These are phyloP conservation scores for Pseudochaenichthys georgianus DNA, from an alignment of 2,797 vertebrate genomes.

Conservation along the genomic window DNA sequence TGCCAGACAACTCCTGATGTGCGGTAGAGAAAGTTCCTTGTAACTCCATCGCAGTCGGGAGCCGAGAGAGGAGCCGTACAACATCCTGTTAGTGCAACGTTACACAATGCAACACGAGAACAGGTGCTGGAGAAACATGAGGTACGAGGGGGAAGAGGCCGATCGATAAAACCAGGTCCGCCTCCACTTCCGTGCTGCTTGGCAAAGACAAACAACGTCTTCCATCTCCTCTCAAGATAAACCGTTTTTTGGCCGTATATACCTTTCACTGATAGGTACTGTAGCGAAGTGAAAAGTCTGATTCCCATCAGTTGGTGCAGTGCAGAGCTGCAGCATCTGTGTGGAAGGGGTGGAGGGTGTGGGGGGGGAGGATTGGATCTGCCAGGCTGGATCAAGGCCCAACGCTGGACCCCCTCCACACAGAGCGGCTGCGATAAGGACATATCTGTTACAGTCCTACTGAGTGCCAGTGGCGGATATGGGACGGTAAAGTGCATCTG, in stretches of 20 bases:
- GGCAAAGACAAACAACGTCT: constrained; percentile 62
- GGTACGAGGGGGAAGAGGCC: constrained; percentile 40
- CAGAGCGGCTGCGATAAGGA: constrained; percentile 60
- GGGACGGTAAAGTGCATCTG: constrained; percentile 66
- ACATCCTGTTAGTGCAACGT: constrained; percentile 42
- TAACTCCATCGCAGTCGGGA: constrained; percentile 14
- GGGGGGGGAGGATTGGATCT: constrained; percentile 35
- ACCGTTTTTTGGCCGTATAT: constrained; percentile 54
- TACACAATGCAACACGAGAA: constrained; percentile 52
- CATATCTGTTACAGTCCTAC: constrained; percentile 61
- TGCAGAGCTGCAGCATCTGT: constrained; percentile 68
- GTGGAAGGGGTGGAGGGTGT: constrained; percentile 26
- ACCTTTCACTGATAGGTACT: constrained; percentile 49
- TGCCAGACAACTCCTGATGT: constrained; percentile 21
- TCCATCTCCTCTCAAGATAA: constrained; percentile 58
- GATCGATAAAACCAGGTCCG: constrained; percentile 45
- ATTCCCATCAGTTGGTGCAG: constrained; percentile 69
- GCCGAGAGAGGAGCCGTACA: constrained; percentile 24
- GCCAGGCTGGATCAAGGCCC: constrained; percentile 69
- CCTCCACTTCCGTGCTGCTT: constrained; percentile 41
- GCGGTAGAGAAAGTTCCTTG: constrained; percentile 21
- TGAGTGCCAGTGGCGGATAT: constrained; percentile 56
- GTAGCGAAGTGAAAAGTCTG: constrained; percentile 56
- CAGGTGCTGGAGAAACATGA: constrained; percentile 50
- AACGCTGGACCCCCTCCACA: constrained; percentile 44